A percentile compares a stretch with the other conserved stretches of the same genome.
These are phyloP conservation scores for Drosophila merina DNA, from an alignment of 2,888 invertebrate genomes.

Conservation along the genomic window DNA sequence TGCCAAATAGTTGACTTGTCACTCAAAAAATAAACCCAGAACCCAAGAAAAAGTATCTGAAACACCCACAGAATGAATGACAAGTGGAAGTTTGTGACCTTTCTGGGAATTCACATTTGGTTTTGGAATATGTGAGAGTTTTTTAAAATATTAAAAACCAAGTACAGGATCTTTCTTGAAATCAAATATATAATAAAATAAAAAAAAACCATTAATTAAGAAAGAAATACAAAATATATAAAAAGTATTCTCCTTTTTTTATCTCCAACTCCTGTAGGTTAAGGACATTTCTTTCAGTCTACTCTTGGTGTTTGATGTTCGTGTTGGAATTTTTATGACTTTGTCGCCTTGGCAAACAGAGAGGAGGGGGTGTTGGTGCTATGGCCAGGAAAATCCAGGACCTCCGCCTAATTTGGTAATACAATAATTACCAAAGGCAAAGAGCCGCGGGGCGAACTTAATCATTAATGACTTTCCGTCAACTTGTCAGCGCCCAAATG, in stretches of 20 bases:
- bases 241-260: no score
- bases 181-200: neutral
- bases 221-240: no score
- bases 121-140: no score
- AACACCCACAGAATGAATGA: constrained; percentile 28
- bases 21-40: constrained; percentile 5
- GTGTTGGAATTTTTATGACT: constrained; percentile 47
- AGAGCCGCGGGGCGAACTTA: constrained; percentile 14
- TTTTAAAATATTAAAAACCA: no score
- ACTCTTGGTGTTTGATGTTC: constrained; percentile 17
- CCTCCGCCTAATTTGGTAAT: constrained; percentile 48
- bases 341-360: constrained; percentile 27
- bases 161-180: neutral
- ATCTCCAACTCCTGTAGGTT: no score
- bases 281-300: neutral
- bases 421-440: constrained; percentile 39
- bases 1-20: constrained; percentile 52
- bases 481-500: constrained; percentile 73
- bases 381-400: neutral
- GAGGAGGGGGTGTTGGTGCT: neutral
- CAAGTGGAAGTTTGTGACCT: constrained; percentile 19
- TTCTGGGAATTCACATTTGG: neutral
- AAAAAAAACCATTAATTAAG: no score
- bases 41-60: neutral
- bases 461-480: constrained; percentile 76